A percentile compares a stretch with the other conserved stretches of the same genome.
Evolutionary conservation across 1,140 invertebrate genomes (phyloP).

Genomic region (Battus philenor): DNA sequence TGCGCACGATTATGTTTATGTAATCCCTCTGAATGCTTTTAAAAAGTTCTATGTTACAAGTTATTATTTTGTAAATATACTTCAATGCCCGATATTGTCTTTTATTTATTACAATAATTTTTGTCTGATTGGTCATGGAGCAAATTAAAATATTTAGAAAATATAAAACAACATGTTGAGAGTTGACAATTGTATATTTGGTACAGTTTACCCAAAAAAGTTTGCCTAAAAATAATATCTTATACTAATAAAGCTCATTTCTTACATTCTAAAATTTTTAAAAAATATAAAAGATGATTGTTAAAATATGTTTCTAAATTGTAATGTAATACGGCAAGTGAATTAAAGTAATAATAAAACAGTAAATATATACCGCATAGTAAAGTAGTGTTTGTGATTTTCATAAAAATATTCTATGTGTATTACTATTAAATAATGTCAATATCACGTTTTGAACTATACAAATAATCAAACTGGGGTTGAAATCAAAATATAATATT

Average conservation of each 20-base stretch:
- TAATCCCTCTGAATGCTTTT: too few species aligned
- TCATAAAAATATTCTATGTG: neutral
- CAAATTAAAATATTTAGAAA: too few species aligned
- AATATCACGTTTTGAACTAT: neutral
- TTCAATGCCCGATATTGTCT: too few species aligned
- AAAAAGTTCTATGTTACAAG: too few species aligned
- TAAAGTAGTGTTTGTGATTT: neutral
- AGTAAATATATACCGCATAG: neutral
- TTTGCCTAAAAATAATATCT: constrained; percentile 46
- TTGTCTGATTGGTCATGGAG: too few species aligned
- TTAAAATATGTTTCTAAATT: too few species aligned
- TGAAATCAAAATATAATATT: neutral
- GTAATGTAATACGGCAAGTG: constrained; percentile 7
- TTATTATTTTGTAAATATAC: too few species aligned
- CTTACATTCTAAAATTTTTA: constrained; percentile 8
- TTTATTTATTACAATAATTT: too few species aligned
- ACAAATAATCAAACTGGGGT: neutral
- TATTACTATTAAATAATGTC: neutral
- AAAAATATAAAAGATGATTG: constrained; percentile 1
- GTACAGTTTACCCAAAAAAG: constrained; percentile 62
- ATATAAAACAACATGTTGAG: too few species aligned
- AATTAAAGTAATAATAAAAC: neutral
- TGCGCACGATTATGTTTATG: too few species aligned
- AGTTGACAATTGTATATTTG: constrained; percentile 62
- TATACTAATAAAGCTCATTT: constrained; percentile 67